These are phyloP conservation scores for Myotis davidii DNA, from an alignment of 2,113 vertebrate genomes.

Conservation along the genomic window DNA sequence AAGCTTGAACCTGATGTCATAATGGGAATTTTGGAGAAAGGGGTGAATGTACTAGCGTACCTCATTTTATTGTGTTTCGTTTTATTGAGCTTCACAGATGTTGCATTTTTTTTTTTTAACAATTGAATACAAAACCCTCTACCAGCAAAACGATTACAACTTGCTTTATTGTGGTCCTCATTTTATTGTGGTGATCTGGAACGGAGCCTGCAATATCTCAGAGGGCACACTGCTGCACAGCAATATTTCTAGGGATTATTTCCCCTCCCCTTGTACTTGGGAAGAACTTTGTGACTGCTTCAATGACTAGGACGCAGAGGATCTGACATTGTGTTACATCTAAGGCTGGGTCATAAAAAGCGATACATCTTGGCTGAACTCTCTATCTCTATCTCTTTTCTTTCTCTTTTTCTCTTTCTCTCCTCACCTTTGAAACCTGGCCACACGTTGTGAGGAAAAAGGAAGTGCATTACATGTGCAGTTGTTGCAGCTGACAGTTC, in stretches of 20 bases:
- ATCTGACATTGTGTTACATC: not conserved
- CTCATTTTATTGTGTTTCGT: not conserved
- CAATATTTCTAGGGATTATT: constrained; percentile 13
- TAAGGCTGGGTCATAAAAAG: not conserved
- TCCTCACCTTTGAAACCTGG: not conserved
- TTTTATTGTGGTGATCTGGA: not conserved
- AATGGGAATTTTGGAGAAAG: not conserved
- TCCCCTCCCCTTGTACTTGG: not conserved
- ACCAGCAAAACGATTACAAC: not conserved
- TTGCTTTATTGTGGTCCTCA: not conserved
- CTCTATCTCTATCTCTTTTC: too few relatives aligned
- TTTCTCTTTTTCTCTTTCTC: not conserved
- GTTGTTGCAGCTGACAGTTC: not conserved
- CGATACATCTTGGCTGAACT: not conserved
- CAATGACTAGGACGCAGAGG: not conserved
- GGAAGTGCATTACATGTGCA: not conserved
- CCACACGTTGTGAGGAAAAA: not conserved
- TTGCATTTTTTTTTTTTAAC: not conserved
- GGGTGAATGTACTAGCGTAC: not conserved
- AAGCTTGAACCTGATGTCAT: not conserved
- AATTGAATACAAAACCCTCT: not conserved
- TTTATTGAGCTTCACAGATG: not conserved
- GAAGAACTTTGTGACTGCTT: not conserved
- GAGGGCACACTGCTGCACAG: not conserved
- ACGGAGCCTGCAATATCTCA: too few relatives aligned